A percentile compares a stretch with the other conserved stretches of the same genome.
These are phyloP conservation scores for Heterodera filipjevi DNA, from an alignment of 2,888 invertebrate species.

Conservation along the genomic window DNA sequence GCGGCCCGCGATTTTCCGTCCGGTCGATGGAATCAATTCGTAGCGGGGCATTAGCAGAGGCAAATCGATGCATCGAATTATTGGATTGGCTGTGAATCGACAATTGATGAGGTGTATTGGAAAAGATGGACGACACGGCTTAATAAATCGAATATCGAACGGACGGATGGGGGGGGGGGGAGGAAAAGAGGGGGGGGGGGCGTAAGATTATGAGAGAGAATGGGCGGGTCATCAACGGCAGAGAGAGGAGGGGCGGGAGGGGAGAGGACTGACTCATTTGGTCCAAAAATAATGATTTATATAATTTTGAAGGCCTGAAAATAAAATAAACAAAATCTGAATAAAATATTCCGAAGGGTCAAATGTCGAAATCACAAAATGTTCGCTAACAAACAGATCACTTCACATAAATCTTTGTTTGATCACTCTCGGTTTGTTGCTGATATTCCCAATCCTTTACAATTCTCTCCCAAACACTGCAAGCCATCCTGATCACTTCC, in stretches of 20 bases:
- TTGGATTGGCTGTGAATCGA: not conserved
- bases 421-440: too few species aligned
- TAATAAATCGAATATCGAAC: not conserved
- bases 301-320: too few species aligned
- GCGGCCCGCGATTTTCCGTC: slow-evolving; percentile 6
- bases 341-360: too few species aligned
- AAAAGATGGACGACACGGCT: not conserved
- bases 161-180: not conserved
- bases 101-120: not conserved
- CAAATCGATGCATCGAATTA: slow-evolving; percentile 5
- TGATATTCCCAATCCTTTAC: too few species aligned
- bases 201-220: not conserved
- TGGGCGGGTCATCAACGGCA: not conserved
- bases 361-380: too few species aligned
- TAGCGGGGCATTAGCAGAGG: not conserved
- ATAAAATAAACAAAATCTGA: too few species aligned
- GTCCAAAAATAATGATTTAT: too few species aligned
- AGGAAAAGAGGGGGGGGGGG: too few species aligned
- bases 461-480: too few species aligned
- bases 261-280: not conserved
- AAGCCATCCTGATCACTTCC: too few species aligned
- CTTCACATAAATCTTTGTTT: too few species aligned
- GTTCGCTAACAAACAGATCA: too few species aligned
- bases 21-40: slow-evolving; percentile 7
- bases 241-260: not conserved